Conservation (phyloP, 2,888 invertebrate species). For the Fragum sueziense region DNA sequence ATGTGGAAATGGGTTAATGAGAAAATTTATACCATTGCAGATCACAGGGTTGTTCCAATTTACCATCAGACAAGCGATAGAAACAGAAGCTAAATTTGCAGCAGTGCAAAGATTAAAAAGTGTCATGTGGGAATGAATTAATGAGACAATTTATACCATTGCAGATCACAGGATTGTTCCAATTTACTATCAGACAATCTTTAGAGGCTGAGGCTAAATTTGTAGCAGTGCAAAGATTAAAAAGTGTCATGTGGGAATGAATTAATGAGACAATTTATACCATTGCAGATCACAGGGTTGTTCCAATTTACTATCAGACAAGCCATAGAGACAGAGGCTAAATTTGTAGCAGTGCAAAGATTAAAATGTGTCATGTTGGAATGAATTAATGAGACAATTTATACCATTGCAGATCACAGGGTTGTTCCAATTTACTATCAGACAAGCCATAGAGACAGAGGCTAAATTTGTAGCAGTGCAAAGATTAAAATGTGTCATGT, state of each 20-base stretch:
- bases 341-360: conserved; percentile 83
- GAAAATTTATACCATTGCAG: conserved; percentile 76
- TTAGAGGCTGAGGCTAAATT: no score
- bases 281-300: conserved; percentile 81
- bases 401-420: conserved; percentile 81
- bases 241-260: no score
- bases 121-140: no score
- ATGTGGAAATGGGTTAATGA: no score
- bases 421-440: conserved; percentile 77
- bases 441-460: conserved; percentile 78
- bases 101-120: no score
- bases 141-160: background rate
- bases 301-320: conserved; percentile 78
- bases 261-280: background rate
- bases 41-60: conserved; percentile 79
- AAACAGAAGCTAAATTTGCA: conserved; percentile 80
- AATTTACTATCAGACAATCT: no score
- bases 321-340: conserved; percentile 79
- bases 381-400: background rate
- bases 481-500: no score
- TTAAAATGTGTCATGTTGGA: no score
- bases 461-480: conserved; percentile 83
- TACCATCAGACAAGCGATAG: conserved; percentile 75
- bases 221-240: no score
- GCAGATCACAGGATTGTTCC: no score